phyloP scores from a whole-genome alignment of 92 coral and sea anemone species.

The Paramuricea clavata region DNA sequence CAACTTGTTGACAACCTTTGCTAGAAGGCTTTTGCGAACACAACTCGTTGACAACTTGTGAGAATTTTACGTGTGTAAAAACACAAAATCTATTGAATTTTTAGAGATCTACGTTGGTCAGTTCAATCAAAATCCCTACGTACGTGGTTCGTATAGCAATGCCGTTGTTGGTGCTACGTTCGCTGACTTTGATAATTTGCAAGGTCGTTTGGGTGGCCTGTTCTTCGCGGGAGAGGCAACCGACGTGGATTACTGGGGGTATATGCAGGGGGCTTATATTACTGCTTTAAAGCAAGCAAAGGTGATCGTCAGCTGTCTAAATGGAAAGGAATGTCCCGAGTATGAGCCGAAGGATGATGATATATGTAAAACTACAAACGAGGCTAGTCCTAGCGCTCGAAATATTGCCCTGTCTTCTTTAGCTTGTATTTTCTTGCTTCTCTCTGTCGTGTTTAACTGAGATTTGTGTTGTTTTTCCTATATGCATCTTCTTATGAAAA shows the following conservation, averaged over 20 bases:
- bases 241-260: constrained; percentile 27
- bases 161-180: background rate
- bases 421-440: no score
- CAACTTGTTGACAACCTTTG: no score
- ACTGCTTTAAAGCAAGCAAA: constrained; percentile 10
- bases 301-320: background rate
- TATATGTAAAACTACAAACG: constrained; percentile 15
- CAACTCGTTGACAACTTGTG: no score
- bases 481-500: no score
- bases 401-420: no score
- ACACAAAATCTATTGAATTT: no score
- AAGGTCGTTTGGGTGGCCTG: constrained; percentile 21
- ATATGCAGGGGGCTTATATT: background rate
- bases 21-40: no score
- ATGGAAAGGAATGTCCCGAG: background rate
- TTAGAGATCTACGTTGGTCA: constrained; percentile 6
- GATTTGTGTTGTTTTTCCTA: no score
- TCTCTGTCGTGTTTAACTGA: no score
- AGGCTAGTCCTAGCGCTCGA: no score
- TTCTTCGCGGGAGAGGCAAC: constrained; percentile 17
- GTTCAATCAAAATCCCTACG: constrained; percentile 11
- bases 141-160: constrained; percentile 7
- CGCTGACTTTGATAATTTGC: constrained; percentile 23
- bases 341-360: background rate
- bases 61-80: no score